These are phyloP conservation scores for Ariopsis seemanni DNA, from an alignment of 2,113 vertebrate species.

Conservation along the genomic window DNA sequence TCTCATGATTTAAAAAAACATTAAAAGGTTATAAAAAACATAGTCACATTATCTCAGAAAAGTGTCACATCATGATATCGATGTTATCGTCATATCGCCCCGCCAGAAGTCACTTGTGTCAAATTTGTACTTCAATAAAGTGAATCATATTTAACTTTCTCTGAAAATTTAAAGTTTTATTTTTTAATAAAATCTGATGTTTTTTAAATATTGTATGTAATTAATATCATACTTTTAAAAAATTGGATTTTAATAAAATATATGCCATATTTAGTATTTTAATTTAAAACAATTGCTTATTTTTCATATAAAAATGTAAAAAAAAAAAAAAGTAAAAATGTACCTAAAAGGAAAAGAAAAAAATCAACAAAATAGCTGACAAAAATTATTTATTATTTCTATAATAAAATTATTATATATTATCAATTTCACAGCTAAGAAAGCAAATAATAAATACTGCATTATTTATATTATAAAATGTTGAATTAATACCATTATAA, in stretches of 20 bases:
- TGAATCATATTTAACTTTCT: too few species aligned
- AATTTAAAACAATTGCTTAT: not conserved
- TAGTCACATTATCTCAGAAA: not conserved
- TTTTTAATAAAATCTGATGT: too few species aligned
- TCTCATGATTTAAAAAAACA: not conserved
- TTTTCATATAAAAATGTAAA: not conserved
- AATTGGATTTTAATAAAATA: not conserved
- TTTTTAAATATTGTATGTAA: too few species aligned
- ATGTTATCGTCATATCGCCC: not conserved
- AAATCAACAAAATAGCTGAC: too few species aligned
- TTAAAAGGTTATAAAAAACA: not conserved
- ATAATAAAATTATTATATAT: not conserved
- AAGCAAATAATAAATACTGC: not conserved
- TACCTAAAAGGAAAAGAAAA: not conserved
- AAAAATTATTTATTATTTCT: too few species aligned
- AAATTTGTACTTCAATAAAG: too few species aligned
- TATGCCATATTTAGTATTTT: not conserved
- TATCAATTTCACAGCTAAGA: not conserved
- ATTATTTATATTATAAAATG: not conserved
- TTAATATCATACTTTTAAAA: not conserved
- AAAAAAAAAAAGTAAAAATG: not conserved
- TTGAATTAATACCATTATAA: not conserved
- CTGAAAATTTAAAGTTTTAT: too few species aligned
- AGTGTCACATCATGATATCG: not conserved
- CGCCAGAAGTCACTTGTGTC: not conserved